These are phyloP conservation scores for Epiblema foenella DNA, from an alignment of 2,888 invertebrate species.

Conservation along the genomic window DNA sequence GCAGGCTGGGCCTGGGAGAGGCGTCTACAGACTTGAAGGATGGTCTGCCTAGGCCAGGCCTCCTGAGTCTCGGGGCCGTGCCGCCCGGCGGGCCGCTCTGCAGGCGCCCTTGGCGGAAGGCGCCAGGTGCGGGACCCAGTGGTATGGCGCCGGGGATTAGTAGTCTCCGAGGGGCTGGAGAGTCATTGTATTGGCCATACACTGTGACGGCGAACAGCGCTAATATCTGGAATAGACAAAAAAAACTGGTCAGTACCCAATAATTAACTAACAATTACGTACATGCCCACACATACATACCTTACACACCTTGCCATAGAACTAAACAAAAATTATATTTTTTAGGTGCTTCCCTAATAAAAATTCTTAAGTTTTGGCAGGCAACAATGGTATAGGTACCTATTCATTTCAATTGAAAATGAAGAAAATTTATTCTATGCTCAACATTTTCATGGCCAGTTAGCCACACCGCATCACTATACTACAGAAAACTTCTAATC, in stretches of 20 bases:
- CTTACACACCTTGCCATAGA: too few relatives aligned
- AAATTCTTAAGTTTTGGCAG: too few relatives aligned
- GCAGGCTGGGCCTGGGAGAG: conserved; percentile 74
- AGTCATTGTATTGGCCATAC: conserved; percentile 77
- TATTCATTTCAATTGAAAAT: too few relatives aligned
- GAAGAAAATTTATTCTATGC: too few relatives aligned
- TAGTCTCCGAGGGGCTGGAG: conserved; percentile 86
- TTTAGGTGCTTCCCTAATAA: too few relatives aligned
- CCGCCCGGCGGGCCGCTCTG: conserved; percentile 63
- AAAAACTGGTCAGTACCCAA: not conserved
- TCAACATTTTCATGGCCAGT: too few relatives aligned
- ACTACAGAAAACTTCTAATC: too few relatives aligned
- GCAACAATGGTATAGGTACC: too few relatives aligned
- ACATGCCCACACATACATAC: too few relatives aligned
- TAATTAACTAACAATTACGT: not conserved
- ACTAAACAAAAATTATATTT: too few relatives aligned
- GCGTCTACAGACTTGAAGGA: conserved; percentile 79
- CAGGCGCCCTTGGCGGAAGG: conserved; percentile 74
- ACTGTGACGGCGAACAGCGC: conserved; percentile 81
- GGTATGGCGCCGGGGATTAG: conserved; percentile 87
- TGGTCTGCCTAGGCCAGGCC: conserved; percentile 75
- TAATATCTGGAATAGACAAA: conserved; percentile 74
- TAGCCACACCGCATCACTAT: too few relatives aligned
- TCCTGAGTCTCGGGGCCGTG: conserved; percentile 66
- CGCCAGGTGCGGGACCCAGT: conserved; percentile 66